phyloP scores from a whole-genome alignment of 1,140 invertebrate genomes.

The Lordiphosa clarofinis region DNA sequence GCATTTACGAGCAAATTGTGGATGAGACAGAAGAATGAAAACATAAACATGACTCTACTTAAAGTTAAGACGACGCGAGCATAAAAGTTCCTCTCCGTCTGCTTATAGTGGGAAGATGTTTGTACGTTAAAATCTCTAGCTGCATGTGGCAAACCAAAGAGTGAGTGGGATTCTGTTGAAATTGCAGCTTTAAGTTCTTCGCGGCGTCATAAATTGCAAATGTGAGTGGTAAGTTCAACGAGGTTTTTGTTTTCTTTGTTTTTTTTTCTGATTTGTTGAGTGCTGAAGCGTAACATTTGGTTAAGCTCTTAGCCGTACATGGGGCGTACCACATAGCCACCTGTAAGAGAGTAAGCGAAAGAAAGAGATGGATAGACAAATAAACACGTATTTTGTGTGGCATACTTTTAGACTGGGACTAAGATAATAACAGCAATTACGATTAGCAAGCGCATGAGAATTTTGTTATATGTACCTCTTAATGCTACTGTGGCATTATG shows the following conservation, averaged over 20 bases:
- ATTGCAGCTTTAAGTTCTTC: slow-evolving; percentile 11
- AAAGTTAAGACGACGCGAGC: slow-evolving; percentile 12
- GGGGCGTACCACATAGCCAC: slow-evolving; percentile 49
- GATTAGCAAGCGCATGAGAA: slow-evolving; percentile 15
- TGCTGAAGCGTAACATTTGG: slow-evolving; percentile 43
- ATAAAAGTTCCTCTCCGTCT: neutral
- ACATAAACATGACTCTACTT: slow-evolving; percentile 45
- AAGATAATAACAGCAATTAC: neutral
- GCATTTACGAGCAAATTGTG: slow-evolving; percentile 30
- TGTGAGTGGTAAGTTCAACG: slow-evolving; percentile 33
- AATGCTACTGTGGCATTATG: too few species aligned
- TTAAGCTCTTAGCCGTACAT: slow-evolving; percentile 50
- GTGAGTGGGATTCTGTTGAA: neutral
- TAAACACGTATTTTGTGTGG: slow-evolving; percentile 6
- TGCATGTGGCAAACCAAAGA: neutral
- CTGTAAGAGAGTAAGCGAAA: slow-evolving; percentile 13
- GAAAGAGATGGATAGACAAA: slow-evolving; percentile 15
- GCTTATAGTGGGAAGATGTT: too few species aligned
- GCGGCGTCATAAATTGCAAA: slow-evolving; percentile 41
- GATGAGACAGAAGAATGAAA: slow-evolving; percentile 3
- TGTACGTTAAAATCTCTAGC: neutral
- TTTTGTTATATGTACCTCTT: neutral
- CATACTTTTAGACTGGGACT: slow-evolving; percentile 38
- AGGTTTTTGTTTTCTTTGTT: slow-evolving; percentile 19
- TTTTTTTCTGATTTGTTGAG: too few species aligned